Base-by-base conservation (phyloP, 2,888 invertebrate genomes). In the Aphodius sticticus region DNA sequence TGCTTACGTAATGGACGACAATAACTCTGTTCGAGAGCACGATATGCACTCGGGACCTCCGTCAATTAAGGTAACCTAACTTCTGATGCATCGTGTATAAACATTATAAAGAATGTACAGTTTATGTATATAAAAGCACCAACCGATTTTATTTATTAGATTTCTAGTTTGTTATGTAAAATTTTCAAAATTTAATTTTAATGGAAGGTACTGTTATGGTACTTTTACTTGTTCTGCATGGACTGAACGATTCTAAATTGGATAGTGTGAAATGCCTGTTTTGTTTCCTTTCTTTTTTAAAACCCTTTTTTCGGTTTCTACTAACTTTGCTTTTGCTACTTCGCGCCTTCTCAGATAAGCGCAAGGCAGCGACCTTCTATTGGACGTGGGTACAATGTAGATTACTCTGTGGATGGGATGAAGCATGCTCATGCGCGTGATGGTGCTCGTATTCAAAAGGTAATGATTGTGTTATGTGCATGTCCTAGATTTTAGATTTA, bases 1-100 rank as follows among this genome's bases (percentile, higher is more conserved):
- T 16, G 89, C 89, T 26, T 89, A 89, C 87, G 96, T 96, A 82
- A 96, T 96, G 86, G 96, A 96, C 87, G 96, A 96, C 88, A 96
- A 95, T 87, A 96, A 96, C 91, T 95, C 96, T 0, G 90, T 96
- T 84, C 88, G 87, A 81, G 96, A 96, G 86, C 93, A 95, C 87
- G 96, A 96, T 86, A 93, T 96, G 16, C 92, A 93, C 83, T 94
- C 94, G 16, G 94, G 93, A 35, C 94, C 94, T 69, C 95, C 96
- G 6, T 96, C 96, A 9, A 95, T 96, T 84, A 96, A 96, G 95
- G 96, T 96, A 26, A 91, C 89, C 88, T 74, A 71, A 16, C 82
- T 16, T 38, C 12, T 35, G 76, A 15, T 71, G 16, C 12, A 71
- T 71, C 16, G 2, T 70, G 35, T 16, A 71, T 26, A 26, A 16